Conservation (phyloP, 1,140 invertebrate genomes). For the Telenomus remus region DNA sequence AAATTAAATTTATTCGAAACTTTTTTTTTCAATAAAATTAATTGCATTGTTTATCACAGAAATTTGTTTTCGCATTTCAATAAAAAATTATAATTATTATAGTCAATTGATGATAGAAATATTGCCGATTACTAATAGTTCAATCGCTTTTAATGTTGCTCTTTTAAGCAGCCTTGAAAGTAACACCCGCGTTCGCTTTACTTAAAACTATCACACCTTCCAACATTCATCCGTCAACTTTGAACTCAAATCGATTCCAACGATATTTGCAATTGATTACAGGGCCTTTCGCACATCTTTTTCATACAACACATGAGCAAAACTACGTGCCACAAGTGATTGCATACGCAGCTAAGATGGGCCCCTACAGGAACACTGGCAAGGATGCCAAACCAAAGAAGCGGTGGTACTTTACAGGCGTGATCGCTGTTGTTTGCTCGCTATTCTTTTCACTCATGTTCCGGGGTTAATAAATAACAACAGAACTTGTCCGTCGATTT, state of each 20-base stretch:
- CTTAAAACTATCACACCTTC: constrained; percentile 8
- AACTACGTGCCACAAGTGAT: constrained; percentile 93
- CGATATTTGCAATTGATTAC: constrained; percentile 49
- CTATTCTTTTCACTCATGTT: constrained; percentile 52
- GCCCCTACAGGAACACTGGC: constrained; percentile 70
- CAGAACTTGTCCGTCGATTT: constrained; percentile 15
- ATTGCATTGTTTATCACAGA: constrained; percentile 48
- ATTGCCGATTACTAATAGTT: too few relatives aligned
- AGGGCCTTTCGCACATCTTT: constrained; percentile 92
- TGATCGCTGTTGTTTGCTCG: constrained; percentile 49
- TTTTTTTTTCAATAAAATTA: constrained; percentile 4
- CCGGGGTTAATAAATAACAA: constrained; percentile 50
- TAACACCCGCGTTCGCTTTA: constrained; percentile 2
- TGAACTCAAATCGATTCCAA: not conserved
- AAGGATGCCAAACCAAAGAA: constrained; percentile 50
- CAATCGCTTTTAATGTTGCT: too few relatives aligned
- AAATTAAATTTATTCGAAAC: not conserved
- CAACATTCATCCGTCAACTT: not conserved
- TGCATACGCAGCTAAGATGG: constrained; percentile 84
- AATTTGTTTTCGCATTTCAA: constrained; percentile 1
- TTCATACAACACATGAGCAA: constrained; percentile 93
- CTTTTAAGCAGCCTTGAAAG: constrained; percentile 19
- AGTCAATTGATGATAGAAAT: too few relatives aligned
- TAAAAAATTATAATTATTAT: not conserved
- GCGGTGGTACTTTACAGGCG: constrained; percentile 54